Percentiles rank a stretch among this genome's conserved stretches.
Conservation (phyloP, 2,888 invertebrate species). For the Apamea anceps region DNA sequence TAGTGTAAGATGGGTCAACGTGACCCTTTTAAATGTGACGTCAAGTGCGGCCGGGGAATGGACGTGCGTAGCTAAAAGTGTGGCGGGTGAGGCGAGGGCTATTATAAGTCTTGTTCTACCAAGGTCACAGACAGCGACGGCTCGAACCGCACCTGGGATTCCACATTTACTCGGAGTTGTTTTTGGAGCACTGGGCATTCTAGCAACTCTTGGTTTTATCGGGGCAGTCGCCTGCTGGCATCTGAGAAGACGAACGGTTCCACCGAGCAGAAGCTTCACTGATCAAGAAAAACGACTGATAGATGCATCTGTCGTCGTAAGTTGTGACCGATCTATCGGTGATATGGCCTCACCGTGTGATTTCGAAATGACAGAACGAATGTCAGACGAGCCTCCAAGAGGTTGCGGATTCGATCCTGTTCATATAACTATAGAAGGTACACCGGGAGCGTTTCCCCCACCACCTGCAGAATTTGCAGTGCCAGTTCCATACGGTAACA, state of each 20-base stretch:
- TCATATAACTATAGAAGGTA: slow-evolving; percentile 91
- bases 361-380: slow-evolving; percentile 87
- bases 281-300: slow-evolving; percentile 97
- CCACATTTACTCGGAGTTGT: slow-evolving; percentile 93
- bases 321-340: slow-evolving; percentile 92
- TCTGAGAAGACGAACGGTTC: slow-evolving; percentile 93
- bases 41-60: slow-evolving; percentile 96
- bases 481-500: slow-evolving; percentile 92
- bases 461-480: slow-evolving; percentile 90
- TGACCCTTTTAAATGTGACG: slow-evolving; percentile 95
- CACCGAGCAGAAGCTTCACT: slow-evolving; percentile 93
- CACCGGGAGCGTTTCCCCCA: slow-evolving; percentile 87
- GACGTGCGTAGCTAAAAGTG: slow-evolving; percentile 94
- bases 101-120: slow-evolving; percentile 90
- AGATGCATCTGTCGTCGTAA: slow-evolving; percentile 93
- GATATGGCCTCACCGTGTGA: slow-evolving; percentile 91
- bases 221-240: slow-evolving; percentile 90
- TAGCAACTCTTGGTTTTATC: slow-evolving; percentile 92
- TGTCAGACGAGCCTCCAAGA: slow-evolving; percentile 84
- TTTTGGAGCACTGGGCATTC: slow-evolving; percentile 93
- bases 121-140: slow-evolving; percentile 93
- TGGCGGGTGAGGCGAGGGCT: slow-evolving; percentile 91
- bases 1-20: slow-evolving; percentile 93
- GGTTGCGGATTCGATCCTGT: slow-evolving; percentile 90
- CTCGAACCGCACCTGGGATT: slow-evolving; percentile 93